A percentile compares a stretch with the other conserved stretches of the same genome.
Evolutionary conservation across 1,140 invertebrate genomes (phyloP).

Genomic region (Drosophila erecta): DNA sequence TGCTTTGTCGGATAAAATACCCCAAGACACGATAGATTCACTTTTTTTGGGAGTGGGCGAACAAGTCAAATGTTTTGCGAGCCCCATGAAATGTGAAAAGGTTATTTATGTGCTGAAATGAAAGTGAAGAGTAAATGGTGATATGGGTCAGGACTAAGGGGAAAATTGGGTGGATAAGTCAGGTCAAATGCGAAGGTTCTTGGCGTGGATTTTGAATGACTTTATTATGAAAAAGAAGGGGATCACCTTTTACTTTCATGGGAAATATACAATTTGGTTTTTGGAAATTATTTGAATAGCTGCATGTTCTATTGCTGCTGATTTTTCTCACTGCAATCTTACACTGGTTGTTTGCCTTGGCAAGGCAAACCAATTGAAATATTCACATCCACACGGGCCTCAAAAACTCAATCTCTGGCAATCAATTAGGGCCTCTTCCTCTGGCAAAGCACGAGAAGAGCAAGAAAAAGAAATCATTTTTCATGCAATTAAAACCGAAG

Average conservation of each 20-base stretch:
- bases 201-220: neutral
- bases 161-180: conserved; percentile 17
- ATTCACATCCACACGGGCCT: conserved; percentile 12
- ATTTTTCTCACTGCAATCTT: conserved; percentile 6
- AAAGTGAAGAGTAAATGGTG: conserved; percentile 9
- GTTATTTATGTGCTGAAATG: conserved; percentile 34
- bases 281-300: too few species aligned
- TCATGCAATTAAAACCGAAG: conserved; percentile 70
- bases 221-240: neutral
- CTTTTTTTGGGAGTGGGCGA: conserved; percentile 7
- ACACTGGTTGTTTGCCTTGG: neutral
- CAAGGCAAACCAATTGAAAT: conserved; percentile 29
- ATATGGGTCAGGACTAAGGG: conserved; percentile 27
- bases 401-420: conserved; percentile 26
- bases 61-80: conserved; percentile 38
- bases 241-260: neutral
- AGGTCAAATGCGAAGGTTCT: neutral
- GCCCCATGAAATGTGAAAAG: conserved; percentile 28
- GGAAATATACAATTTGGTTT: neutral
- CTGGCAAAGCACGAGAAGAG: conserved; percentile 19
- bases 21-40: conserved; percentile 32
- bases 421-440: conserved; percentile 32
- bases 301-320: too few species aligned
- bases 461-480: conserved; percentile 44
- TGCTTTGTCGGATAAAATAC: conserved; percentile 34